A percentile compares a stretch with the other conserved stretches of the same genome.
Conservation (phyloP, 2,113 vertebrate genomes). For the Petrocephalus microphthalmus region DNA sequence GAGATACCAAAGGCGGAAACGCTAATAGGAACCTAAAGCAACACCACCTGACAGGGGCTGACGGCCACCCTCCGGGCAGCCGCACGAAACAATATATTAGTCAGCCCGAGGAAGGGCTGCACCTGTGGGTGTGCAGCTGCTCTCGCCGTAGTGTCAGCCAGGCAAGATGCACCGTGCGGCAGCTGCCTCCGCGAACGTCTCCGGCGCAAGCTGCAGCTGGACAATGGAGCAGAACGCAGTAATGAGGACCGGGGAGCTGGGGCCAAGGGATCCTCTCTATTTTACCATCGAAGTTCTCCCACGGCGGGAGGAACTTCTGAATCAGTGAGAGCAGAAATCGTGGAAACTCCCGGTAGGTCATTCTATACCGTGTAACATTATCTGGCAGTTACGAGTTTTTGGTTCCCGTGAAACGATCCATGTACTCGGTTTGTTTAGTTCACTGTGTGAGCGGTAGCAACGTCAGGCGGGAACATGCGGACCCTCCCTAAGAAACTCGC, state of each 20-base stretch:
- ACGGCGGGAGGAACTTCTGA: background rate
- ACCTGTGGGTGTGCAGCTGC: background rate
- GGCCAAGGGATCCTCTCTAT: conserved; percentile 18
- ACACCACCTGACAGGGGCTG: background rate
- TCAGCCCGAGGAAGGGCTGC: background rate
- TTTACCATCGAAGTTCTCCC: background rate
- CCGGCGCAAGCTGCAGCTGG: background rate
- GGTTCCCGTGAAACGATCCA: background rate
- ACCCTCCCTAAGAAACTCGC: conserved; percentile 16
- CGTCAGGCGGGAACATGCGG: conserved; percentile 4
- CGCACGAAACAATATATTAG: background rate
- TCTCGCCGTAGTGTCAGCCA: background rate
- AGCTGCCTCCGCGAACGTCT: background rate
- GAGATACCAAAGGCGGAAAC: conserved; percentile 1
- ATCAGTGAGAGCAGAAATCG: background rate
- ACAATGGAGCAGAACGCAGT: background rate
- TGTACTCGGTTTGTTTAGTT: background rate
- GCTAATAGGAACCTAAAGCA: conserved; percentile 8
- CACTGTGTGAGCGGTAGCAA: background rate
- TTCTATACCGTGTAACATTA: background rate
- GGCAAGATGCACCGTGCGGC: background rate
- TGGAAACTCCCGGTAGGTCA: background rate
- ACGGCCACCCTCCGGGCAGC: background rate
- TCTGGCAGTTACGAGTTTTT: background rate
- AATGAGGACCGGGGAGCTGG: background rate